Percentiles rank a stretch among this genome's conserved stretches.
Conservation (phyloP, 2,797 vertebrate genomes). For the Florisuga fusca region DNA sequence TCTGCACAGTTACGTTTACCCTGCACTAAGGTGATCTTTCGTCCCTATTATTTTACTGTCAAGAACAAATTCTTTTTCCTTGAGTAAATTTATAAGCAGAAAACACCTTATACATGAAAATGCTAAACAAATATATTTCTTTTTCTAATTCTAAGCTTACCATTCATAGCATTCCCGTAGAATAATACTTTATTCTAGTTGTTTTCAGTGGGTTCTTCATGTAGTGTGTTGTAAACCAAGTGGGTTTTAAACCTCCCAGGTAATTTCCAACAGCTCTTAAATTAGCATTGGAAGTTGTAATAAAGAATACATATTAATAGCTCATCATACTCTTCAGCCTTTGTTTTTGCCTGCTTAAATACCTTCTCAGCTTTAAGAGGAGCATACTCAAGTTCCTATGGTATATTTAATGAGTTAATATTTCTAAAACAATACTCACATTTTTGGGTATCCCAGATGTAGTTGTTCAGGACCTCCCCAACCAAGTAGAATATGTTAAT, state of each 20-base stretch:
- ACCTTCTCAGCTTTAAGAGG: neutral
- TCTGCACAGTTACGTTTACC: neutral
- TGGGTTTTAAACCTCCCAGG: conserved; percentile 56
- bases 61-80: neutral
- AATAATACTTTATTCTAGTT: conserved; percentile 18
- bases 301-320: conserved; percentile 54
- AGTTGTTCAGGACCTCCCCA: conserved; percentile 94
- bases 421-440: conserved; percentile 79
- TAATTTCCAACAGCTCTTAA: conserved; percentile 66
- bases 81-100: neutral
- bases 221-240: conserved; percentile 28
- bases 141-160: conserved; percentile 26
- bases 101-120: neutral
- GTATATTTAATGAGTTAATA: neutral
- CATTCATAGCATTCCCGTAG: conserved; percentile 6
- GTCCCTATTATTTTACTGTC: neutral
- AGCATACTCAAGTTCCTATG: neutral
- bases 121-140: neutral
- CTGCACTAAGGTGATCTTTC: neutral
- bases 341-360: conserved; percentile 11
- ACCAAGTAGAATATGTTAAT: conserved; percentile 90
- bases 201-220: conserved; percentile 54
- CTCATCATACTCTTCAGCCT: neutral
- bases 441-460: conserved; percentile 93
- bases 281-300: conserved; percentile 52